A percentile compares a stretch with the other conserved stretches of the same genome.
Conservation (phyloP, 1,140 invertebrate species). For the Heliconius eleuchia region DNA sequence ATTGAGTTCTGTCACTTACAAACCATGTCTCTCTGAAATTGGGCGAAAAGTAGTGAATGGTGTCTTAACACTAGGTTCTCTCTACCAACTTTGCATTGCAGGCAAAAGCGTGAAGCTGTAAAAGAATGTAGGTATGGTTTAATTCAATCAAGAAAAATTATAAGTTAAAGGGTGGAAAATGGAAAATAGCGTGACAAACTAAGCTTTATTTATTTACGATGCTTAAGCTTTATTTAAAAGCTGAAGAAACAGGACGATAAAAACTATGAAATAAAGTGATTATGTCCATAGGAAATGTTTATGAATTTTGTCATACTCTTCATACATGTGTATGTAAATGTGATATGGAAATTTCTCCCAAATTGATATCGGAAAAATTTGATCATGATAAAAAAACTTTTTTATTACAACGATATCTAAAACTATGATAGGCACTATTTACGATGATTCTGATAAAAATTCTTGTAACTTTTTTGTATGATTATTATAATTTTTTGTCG, state of each 20-base stretch:
- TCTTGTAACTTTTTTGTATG: background rate
- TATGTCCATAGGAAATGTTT: background rate
- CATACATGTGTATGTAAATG: background rate
- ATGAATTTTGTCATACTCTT: background rate
- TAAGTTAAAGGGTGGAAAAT: too few relatives aligned
- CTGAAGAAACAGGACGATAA: background rate
- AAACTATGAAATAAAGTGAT: background rate
- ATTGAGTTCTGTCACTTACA: background rate
- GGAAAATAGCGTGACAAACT: background rate
- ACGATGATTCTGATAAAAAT: background rate
- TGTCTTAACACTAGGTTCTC: too few relatives aligned
- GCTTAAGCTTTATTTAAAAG: background rate
- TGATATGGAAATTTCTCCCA: slow-evolving; percentile 17
- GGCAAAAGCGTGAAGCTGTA: too few relatives aligned
- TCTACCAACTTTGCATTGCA: background rate
- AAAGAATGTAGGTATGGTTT: background rate
- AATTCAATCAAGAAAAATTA: background rate
- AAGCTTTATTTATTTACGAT: background rate
- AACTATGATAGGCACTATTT: background rate
- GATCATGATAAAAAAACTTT: background rate
- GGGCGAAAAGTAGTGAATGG: background rate
- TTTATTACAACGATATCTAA: slow-evolving; percentile 1
- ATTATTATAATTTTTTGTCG: background rate
- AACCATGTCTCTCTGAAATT: background rate
- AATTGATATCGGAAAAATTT: slow-evolving; percentile 28